Evolutionary conservation across 2,888 invertebrate species (phyloP), one percentile per base, ranked within the genome.

Genomic region (Cactoblastis cactorum): DNA sequence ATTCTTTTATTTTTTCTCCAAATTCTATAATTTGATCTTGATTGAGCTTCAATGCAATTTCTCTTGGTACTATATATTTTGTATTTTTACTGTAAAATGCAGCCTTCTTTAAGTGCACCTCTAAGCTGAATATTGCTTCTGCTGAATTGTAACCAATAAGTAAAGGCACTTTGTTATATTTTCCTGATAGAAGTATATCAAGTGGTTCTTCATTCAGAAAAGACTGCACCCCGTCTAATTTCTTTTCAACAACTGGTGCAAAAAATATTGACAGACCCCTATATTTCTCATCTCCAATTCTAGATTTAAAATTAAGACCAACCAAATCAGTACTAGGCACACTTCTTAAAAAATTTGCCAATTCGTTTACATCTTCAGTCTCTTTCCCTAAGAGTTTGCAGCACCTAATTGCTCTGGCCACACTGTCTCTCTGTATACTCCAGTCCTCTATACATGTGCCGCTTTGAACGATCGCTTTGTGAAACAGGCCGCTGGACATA

Each of bases 391-490:
- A 53, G 9, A 53, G 15, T 52, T 61, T 62, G 0, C 59, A 64
- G 3, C 56, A 54, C 53, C 57, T 57, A 35, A 65, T 65, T n/a
- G 65, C 64, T 52, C 62, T 58, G 3, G 59, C 54, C 45, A 45
- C 53, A 0, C 60, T 47, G n/a, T 59, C 53, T 2, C 54, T 50
- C 0, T 57, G 61, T 22, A 53, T 46, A 3, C 65, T 59, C 61
- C 72, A 67, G 32, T 74, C 72, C 22, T 59, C 55, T 41, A 65
- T 56, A 14, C 67, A 68, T 0, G 68, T 66, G 0, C 78, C 80
- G 58, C 80, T 79, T 48, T 80, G 76, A 1, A 71, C 61, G 32
- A 81, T 81, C 0, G 67, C 77, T 65, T 70, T 69, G 47, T 77
- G 68, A 50, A 80, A 80, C 28, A 83, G 51, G 9, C 77, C 78